phyloP scores from a whole-genome alignment of 2,797 vertebrate genomes.

The Sebastes steindachneri region DNA sequence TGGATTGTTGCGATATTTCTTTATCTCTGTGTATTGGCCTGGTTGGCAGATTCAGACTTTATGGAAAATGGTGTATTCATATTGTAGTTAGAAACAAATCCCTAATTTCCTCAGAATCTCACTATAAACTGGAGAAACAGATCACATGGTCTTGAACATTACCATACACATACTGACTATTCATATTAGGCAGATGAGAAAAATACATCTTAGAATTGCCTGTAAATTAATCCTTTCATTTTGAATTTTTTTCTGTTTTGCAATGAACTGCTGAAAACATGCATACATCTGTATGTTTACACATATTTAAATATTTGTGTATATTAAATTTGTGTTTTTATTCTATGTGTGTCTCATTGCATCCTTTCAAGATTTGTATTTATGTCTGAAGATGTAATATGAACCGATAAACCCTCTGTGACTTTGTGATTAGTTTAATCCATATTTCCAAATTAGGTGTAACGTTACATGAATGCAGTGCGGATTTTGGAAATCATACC shows the following conservation, averaged over 20 bases:
- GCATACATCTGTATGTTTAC: constrained; percentile 74
- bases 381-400: constrained; percentile 93
- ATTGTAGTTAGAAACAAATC: constrained; percentile 51
- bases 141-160: constrained; percentile 42
- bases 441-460: not conserved
- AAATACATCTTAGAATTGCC: constrained; percentile 41
- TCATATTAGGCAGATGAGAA: constrained; percentile 45
- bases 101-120: constrained; percentile 49
- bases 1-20: constrained; percentile 49
- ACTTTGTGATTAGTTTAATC: constrained; percentile 74
- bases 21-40: constrained; percentile 61
- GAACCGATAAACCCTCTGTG: constrained; percentile 91
- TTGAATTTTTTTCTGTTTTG: constrained; percentile 55
- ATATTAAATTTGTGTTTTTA: constrained; percentile 83
- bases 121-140: constrained; percentile 45
- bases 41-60: constrained; percentile 54
- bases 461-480: not conserved
- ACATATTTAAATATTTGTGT: constrained; percentile 81
- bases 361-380: constrained; percentile 94
- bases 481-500: not conserved
- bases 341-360: constrained; percentile 86
- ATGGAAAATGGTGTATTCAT: constrained; percentile 43
- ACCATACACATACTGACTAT: constrained; percentile 38
- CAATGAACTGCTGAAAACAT: constrained; percentile 80
- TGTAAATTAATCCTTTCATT: constrained; percentile 56